These are phyloP conservation scores for Neosalanx taihuensis DNA, from an alignment of 2,797 vertebrate genomes.

Conservation along the genomic window DNA sequence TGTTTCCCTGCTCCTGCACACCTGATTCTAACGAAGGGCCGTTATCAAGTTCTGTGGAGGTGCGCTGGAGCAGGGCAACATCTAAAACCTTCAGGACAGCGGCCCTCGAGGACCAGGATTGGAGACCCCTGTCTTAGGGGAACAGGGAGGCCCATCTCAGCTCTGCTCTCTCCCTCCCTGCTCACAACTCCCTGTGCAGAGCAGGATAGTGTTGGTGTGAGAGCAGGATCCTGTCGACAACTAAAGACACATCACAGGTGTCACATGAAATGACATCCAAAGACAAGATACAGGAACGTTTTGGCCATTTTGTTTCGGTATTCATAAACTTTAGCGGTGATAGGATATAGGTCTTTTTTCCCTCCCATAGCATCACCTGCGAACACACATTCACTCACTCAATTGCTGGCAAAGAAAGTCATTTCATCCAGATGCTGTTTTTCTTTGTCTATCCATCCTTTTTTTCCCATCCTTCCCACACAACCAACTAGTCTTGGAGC, in stretches of 20 bases:
- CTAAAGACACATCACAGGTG: not conserved
- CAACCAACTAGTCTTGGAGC: constrained; percentile 50
- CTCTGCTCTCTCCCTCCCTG: no score
- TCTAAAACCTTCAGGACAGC: no score
- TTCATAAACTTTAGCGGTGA: no score
- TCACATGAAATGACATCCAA: no score
- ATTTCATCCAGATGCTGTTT: constrained; percentile 41
- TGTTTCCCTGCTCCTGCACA: no score
- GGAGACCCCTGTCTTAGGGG: not conserved
- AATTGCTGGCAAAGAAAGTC: constrained; percentile 20
- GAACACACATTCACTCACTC: constrained; percentile 7
- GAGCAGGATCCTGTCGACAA: not conserved
- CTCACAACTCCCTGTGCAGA: not conserved
- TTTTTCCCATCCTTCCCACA: constrained; percentile 52
- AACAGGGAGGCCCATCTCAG: not conserved
- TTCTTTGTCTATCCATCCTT: constrained; percentile 50
- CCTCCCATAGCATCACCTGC: not conserved
- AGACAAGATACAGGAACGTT: no score
- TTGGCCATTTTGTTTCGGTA: no score
- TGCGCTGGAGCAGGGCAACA: no score
- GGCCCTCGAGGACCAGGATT: no score
- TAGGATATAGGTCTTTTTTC: not conserved
- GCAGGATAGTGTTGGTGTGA: not conserved
- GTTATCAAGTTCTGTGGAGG: no score
- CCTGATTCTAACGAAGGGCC: no score